Conservation (phyloP, 2,113 vertebrate species). For the Sardina pilchardus region DNA sequence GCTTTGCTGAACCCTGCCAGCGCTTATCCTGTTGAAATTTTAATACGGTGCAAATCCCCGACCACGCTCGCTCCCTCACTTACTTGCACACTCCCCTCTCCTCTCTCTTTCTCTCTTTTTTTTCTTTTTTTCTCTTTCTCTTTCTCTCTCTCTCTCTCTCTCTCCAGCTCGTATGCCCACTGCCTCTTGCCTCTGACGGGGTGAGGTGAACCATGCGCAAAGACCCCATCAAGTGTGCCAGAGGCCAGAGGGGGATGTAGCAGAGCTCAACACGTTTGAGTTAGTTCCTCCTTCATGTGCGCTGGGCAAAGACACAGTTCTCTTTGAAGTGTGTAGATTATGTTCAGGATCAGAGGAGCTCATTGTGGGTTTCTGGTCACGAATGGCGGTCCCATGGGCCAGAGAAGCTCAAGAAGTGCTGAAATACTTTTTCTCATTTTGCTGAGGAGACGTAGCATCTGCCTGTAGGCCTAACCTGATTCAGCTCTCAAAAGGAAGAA, state of each 20-base stretch:
- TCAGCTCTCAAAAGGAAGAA: background rate
- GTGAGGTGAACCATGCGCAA: background rate
- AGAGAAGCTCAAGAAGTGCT: background rate
- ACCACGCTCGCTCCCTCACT: background rate
- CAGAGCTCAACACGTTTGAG: background rate
- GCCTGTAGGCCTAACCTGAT: background rate
- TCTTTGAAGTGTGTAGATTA: background rate
- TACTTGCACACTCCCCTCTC: background rate
- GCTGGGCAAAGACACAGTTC: background rate
- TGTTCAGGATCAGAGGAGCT: background rate
- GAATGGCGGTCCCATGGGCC: background rate
- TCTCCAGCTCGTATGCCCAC: background rate
- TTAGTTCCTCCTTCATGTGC: background rate
- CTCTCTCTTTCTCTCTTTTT: background rate
- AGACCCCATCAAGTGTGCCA: background rate
- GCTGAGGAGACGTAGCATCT: background rate
- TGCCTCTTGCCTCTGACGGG: background rate
- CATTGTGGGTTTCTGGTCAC: background rate
- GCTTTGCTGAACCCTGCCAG: constrained; percentile 24
- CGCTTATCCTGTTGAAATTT: constrained; percentile 31
- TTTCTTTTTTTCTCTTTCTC: background rate
- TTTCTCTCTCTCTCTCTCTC: background rate
- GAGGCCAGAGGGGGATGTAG: background rate
- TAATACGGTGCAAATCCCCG: constrained; percentile 34
- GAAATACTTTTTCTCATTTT: background rate